phyloP scores from a whole-genome alignment of 1,140 invertebrate species.

The Agrilus planipennis region DNA sequence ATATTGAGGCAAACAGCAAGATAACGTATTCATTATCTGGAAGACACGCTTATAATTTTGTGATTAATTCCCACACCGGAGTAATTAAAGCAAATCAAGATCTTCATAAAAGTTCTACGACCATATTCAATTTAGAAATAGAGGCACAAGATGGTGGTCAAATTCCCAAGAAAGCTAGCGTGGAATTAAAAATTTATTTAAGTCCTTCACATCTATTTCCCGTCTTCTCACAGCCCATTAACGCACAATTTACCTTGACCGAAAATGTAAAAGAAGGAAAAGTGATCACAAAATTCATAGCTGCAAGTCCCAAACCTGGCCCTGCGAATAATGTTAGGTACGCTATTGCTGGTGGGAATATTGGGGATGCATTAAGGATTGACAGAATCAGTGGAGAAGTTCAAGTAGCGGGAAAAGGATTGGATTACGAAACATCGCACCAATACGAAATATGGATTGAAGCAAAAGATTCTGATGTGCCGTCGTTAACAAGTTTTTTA shows the following conservation, averaged over 20 bases:
- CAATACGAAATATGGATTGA: conserved; percentile 88
- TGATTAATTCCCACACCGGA: conserved; percentile 64
- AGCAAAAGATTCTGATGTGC: conserved; percentile 73
- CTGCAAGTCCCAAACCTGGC: conserved; percentile 61
- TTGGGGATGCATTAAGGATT: conserved; percentile 72
- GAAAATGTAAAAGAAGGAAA: conserved; percentile 68
- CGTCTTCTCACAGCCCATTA: conserved; percentile 51
- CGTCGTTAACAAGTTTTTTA: conserved; percentile 62
- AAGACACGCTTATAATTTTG: conserved; percentile 62
- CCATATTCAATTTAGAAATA: conserved; percentile 60
- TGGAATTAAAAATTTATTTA: conserved; percentile 56
- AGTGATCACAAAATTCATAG: conserved; percentile 56
- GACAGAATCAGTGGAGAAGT: conserved; percentile 69
- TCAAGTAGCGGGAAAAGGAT: conserved; percentile 56
- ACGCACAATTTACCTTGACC: conserved; percentile 58
- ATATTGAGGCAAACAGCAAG: conserved; percentile 66
- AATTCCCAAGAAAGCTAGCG: conserved; percentile 46
- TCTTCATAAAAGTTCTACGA: conserved; percentile 35
- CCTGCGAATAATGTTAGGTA: conserved; percentile 57
- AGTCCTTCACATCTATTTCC: conserved; percentile 65
- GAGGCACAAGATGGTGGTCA: conserved; percentile 58
- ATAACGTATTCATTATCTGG: conserved; percentile 68
- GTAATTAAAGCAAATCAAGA: conserved; percentile 63
- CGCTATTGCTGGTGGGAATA: conserved; percentile 82
- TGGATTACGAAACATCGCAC: conserved; percentile 80